Conservation (phyloP, 1,140 invertebrate species). For the Halesus radiatus region DNA sequence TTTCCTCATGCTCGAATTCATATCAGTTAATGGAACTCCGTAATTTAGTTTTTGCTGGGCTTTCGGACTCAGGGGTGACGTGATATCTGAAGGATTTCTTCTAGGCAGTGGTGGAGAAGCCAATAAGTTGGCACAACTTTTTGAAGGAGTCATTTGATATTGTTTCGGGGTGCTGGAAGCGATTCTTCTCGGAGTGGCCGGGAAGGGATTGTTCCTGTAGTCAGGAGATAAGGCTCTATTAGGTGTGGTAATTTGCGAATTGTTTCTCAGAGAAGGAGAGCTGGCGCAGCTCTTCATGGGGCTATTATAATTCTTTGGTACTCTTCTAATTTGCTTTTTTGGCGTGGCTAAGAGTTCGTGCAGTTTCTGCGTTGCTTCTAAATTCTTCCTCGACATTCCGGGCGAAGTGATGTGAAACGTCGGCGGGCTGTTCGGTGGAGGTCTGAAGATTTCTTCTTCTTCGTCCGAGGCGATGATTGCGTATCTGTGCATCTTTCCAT, state of each 20-base stretch:
- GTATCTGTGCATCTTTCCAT: constrained; percentile 73
- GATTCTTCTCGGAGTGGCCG: constrained; percentile 63
- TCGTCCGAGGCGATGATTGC: constrained; percentile 73
- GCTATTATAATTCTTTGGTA: constrained; percentile 8
- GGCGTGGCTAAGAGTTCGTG: constrained; percentile 82
- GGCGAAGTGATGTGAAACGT: constrained; percentile 53
- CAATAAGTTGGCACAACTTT: constrained; percentile 64
- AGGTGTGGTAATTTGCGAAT: constrained; percentile 62
- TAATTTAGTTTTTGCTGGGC: constrained; percentile 73
- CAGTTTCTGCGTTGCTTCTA: constrained; percentile 80
- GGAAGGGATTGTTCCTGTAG: neutral
- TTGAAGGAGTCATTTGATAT: constrained; percentile 60
- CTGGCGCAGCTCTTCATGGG: constrained; percentile 68
- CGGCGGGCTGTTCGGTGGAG: constrained; percentile 50
- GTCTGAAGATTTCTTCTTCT: constrained; percentile 53
- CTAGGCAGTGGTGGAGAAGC: constrained; percentile 58
- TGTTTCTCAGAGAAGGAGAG: constrained; percentile 63
- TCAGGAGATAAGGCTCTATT: constrained; percentile 46
- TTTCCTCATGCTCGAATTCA: constrained; percentile 23
- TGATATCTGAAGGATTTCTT: constrained; percentile 42
- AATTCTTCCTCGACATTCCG: constrained; percentile 71
- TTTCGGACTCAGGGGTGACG: constrained; percentile 67
- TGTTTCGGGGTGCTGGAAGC: constrained; percentile 66
- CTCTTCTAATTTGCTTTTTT: constrained; percentile 65
- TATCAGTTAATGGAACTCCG: constrained; percentile 54